phyloP scores from a whole-genome alignment of 2,113 vertebrate genomes.

The Oryctolagus cuniculus region mOryCun1.1 NC_091439.1:23512501-23513000 shows the following conservation, averaged over 20 bases:
- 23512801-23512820: constrained; percentile 29
- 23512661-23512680: constrained; percentile 22
- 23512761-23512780: constrained; percentile 65
- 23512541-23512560: neutral
- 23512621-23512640: neutral
- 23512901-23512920: constrained; percentile 72
- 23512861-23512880: constrained; percentile 72
- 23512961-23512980: constrained; percentile 74
- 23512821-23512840: constrained; percentile 41
- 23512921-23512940: constrained; percentile 54
- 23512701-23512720: constrained; percentile 52
- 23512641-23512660: neutral
- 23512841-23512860: constrained; percentile 39
- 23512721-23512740: constrained; percentile 53
- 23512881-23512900: constrained; percentile 56
- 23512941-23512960: constrained; percentile 78
- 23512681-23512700: constrained; percentile 52
- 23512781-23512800: constrained; percentile 16
- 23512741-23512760: constrained; percentile 51
- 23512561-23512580: neutral
- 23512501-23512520: neutral
- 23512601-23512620: neutral
- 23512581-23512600: neutral
- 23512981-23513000: constrained; percentile 81
- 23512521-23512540: neutral